These are phyloP conservation scores for Rhopalosiphum maidis DNA, from an alignment of 1,140 invertebrate genomes.

Conservation along the genomic window DNA sequence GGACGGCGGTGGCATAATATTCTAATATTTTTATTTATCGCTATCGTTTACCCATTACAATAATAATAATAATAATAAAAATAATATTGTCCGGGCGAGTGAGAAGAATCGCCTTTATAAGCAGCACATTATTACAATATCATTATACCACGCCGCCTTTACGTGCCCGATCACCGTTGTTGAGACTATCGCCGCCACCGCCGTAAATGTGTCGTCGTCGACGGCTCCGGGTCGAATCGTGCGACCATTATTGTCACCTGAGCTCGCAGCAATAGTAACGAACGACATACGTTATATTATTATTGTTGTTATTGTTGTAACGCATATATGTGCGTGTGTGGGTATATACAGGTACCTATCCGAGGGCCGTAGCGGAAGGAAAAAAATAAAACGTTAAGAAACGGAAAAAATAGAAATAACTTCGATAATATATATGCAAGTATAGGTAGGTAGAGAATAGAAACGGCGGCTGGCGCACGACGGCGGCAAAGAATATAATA, in stretches of 20 bases:
- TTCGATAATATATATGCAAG: background rate
- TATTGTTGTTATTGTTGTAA: background rate
- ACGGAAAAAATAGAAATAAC: background rate
- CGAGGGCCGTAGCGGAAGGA: no score
- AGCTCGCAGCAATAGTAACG: background rate
- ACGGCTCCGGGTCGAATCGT: slow-evolving; percentile 53
- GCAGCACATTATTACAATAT: slow-evolving; percentile 11
- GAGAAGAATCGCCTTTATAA: background rate
- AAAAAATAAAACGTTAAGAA: background rate
- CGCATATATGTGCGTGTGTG: background rate
- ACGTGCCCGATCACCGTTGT: background rate
- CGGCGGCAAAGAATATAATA: background rate
- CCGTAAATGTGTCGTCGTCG: background rate
- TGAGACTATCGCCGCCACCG: background rate
- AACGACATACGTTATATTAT: background rate
- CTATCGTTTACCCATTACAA: background rate
- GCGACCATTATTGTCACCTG: slow-evolving; percentile 50
- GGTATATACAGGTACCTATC: background rate
- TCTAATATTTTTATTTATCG: background rate
- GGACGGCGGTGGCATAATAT: background rate
- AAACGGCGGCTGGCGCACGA: background rate
- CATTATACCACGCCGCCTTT: background rate
- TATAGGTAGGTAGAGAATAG: background rate
- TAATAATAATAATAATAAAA: background rate
- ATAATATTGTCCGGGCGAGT: background rate